Percentiles rank a stretch among this genome's conserved stretches.
These are phyloP conservation scores for Heliconius sara DNA, from an alignment of 2,888 invertebrate species.

Conservation along the genomic window DNA sequence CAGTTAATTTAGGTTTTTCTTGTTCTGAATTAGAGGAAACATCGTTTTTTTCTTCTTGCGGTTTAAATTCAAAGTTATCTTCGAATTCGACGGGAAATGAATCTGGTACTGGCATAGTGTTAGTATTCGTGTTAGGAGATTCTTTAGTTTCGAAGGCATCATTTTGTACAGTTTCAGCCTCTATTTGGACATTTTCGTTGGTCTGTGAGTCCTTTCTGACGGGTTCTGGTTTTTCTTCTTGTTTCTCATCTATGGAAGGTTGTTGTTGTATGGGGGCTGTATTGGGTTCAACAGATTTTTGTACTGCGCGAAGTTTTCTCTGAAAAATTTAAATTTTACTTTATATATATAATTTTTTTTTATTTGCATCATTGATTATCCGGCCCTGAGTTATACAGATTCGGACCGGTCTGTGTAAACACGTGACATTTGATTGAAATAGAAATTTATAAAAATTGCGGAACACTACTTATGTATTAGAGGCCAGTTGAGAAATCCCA, in stretches of 20 bases:
- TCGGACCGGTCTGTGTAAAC: too few relatives aligned
- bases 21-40: constrained; percentile 52
- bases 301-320: constrained; percentile 88
- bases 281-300: constrained; percentile 81
- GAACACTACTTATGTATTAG: too few relatives aligned
- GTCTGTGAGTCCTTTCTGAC: constrained; percentile 55
- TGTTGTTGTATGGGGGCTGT: constrained; percentile 57
- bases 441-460: too few relatives aligned
- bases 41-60: constrained; percentile 58
- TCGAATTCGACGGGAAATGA: constrained; percentile 72
- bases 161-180: constrained; percentile 43
- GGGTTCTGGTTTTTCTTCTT: constrained; percentile 58
- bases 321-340: constrained; percentile 55
- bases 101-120: constrained; percentile 50
- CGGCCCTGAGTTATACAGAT: too few relatives aligned
- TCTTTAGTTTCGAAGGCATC: constrained; percentile 51
- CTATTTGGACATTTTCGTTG: constrained; percentile 33
- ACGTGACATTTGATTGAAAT: too few relatives aligned
- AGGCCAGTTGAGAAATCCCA: too few relatives aligned
- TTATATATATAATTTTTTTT: not conserved
- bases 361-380: too few relatives aligned
- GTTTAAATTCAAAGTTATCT: constrained; percentile 64
- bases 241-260: constrained; percentile 71
- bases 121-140: constrained; percentile 53
- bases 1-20: constrained; percentile 82